Evolutionary conservation across 2,797 vertebrate genomes (phyloP).

Genomic region (Muscicapa striata): DNA sequence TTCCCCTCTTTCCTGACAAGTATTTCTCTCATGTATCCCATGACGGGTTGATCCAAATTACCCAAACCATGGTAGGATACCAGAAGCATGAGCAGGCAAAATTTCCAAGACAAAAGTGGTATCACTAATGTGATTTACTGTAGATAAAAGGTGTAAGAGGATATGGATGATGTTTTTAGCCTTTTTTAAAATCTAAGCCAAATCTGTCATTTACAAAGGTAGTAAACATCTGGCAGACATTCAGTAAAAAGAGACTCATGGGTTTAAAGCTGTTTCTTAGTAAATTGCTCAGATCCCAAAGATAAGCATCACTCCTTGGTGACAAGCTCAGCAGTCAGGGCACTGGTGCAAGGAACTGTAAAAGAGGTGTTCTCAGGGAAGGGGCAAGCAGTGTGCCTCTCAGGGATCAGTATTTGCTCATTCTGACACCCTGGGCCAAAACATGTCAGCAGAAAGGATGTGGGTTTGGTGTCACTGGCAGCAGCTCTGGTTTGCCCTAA

Average conservation of each 20-base stretch:
- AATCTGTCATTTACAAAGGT: neutral
- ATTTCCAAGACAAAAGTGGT: neutral
- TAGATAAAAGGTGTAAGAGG: neutral
- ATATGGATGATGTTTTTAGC: neutral
- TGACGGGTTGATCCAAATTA: neutral
- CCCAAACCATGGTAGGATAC: neutral
- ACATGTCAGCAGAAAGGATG: neutral
- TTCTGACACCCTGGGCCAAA: neutral
- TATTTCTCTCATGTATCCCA: neutral
- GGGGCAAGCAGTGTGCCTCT: neutral
- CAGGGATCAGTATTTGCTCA: neutral
- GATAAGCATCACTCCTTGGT: neutral
- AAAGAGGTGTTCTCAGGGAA: neutral
- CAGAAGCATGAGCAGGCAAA: neutral
- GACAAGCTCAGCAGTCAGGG: neutral
- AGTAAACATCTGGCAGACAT: neutral
- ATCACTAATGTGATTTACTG: neutral
- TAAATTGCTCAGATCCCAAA: neutral
- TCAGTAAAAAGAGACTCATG: neutral
- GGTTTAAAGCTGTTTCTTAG: neutral
- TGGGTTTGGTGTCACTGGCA: neutral
- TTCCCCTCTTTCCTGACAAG: neutral
- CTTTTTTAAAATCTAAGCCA: neutral
- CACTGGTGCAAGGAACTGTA: neutral
- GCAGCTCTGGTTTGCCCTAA: neutral